Evolutionary conservation across 2,113 vertebrate genomes (phyloP).

Genomic region (Lepidothrix coronata): DNA sequence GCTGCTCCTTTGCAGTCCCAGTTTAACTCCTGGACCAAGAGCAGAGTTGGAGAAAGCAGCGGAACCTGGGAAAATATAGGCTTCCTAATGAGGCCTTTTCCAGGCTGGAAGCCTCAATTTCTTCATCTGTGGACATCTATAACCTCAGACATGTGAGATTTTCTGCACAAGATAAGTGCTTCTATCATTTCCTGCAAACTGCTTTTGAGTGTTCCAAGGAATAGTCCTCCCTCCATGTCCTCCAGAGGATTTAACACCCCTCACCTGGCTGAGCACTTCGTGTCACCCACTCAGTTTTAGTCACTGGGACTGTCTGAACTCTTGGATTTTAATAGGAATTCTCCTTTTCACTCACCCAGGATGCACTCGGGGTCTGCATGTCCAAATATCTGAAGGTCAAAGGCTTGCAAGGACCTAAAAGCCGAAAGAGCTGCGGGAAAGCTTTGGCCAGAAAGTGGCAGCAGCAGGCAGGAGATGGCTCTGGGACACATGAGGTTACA

Average conservation of each 20-base stretch:
- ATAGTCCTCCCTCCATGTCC: fast-evolving
- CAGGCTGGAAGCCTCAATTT: not conserved
- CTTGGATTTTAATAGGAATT: not conserved
- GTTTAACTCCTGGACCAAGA: not conserved
- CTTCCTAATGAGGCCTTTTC: fast-evolving
- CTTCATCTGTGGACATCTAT: fast-evolving
- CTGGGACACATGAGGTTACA: not conserved
- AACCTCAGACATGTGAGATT: fast-evolving
- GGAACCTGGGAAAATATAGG: not conserved
- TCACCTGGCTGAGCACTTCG: fast-evolving
- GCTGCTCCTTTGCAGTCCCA: not conserved
- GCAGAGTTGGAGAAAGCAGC: not conserved
- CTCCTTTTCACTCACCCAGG: not conserved
- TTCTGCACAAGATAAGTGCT: not conserved
- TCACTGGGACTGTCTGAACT: not conserved
- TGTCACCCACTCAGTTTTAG: not conserved
- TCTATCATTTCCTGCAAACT: fast-evolving
- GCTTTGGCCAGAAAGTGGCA: not conserved
- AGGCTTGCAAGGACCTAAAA: fast-evolving
- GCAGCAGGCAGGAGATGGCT: not conserved
- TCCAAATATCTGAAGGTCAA: too few species aligned
- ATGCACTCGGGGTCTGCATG: fast-evolving
- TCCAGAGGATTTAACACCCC: not conserved
- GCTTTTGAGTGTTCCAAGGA: not conserved
- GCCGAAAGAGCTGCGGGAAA: not conserved